Evolutionary conservation across 2,888 invertebrate species (phyloP), one percentile per base, ranked within the genome.

Genomic region (Zygogramma bicolorata): DNA sequence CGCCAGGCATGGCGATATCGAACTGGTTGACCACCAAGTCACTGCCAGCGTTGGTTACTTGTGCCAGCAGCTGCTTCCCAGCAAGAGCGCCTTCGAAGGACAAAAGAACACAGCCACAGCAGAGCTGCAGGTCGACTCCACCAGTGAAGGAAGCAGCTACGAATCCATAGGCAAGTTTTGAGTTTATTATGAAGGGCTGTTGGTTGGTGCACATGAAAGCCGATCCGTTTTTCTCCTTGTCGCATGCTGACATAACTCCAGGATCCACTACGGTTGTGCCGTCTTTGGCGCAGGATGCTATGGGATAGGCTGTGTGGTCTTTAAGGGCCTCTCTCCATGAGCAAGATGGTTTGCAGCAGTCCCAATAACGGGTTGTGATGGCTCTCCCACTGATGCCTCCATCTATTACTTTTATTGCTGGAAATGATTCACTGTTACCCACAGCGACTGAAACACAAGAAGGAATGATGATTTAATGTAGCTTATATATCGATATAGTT

Each of bases 1-100:
- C 79, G 20, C 80, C 80, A 27, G 79, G 80, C 15, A 80, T 77
- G 49, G 77, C 77, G 20, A 79, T 60, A 65, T 80, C 79, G 57
- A 80, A 79, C 62, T 79, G 78, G 61, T 77, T 79, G 20, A 63
- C 38, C 13, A 63, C 59, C 57, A 76, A 65, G 65, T 78, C 79
- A 13, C 66, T 42, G 7, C 79, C 79, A 10, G 79, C 76, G 42
- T 79, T 77, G 18, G 75, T 79, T 0, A 74, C 59, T 65, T 79
- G 79, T 4, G 74, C 76, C 1, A 79, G 34, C 34, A 76, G 10
- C 7, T 75, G 63, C 61, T 77, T 77, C 15, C 72, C 71, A 49
- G 40, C 38, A 4, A 78, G 31, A 10, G 70, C 57, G 20, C 70
- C 79, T 59, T 72, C 40, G 70, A 79, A 79, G n/a, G 40, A 68